Conservation (phyloP, 2,888 invertebrate genomes). For the Coecobrya sp. region DNA sequence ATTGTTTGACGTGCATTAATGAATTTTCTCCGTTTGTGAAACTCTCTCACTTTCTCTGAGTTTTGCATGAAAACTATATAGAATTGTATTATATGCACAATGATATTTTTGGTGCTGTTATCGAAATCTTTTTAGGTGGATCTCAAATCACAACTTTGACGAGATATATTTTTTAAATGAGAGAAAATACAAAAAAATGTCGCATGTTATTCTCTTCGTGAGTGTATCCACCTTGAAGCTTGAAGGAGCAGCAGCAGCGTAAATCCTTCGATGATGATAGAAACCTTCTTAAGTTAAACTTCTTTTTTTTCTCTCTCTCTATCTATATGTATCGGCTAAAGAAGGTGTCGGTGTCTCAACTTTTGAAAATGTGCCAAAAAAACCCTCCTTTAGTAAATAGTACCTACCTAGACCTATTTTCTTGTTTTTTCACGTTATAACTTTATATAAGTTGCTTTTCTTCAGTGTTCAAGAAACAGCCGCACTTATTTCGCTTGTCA, state of each 20-base stretch:
- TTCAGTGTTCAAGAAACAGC: conserved; percentile 41
- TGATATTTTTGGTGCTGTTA: conserved; percentile 45
- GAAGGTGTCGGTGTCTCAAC: conserved; percentile 48
- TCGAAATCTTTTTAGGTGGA: conserved; percentile 17
- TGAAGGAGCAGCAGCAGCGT: background rate
- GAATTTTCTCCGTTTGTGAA: conserved; percentile 7
- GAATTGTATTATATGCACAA: background rate
- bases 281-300: conserved; percentile 50
- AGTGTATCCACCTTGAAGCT: conserved; percentile 46
- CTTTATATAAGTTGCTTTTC: background rate
- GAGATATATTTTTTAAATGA: conserved; percentile 37
- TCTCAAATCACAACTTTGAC: conserved; percentile 35
- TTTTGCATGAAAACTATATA: background rate
- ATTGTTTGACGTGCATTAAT: background rate
- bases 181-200: conserved; percentile 2
- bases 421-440: background rate
- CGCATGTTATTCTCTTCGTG: background rate
- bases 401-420: conserved; percentile 74
- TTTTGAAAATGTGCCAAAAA: conserved; percentile 71
- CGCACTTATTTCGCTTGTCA: background rate
- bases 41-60: background rate
- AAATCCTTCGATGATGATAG: background rate
- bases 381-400: conserved; percentile 20
- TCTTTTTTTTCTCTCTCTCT: conserved; percentile 1
- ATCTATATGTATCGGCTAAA: background rate